These are phyloP conservation scores for Puntigrus tetrazona DNA, from an alignment of 2,113 vertebrate species.

Conservation along the genomic window DNA sequence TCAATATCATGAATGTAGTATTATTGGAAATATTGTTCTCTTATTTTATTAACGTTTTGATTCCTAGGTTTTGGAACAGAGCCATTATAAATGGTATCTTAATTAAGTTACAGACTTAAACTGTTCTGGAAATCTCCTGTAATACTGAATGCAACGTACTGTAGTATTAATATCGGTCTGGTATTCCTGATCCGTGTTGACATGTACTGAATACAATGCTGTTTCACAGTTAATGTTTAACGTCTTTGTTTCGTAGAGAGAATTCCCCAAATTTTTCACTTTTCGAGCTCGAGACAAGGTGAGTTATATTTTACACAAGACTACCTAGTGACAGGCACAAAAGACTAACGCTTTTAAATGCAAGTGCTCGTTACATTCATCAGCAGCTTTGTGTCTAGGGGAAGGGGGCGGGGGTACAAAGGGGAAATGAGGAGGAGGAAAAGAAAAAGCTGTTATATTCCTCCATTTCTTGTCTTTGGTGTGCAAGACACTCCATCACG, in stretches of 20 bases:
- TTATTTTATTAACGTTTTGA: background rate
- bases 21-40: background rate
- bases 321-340: background rate
- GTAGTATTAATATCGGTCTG: background rate
- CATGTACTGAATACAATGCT: background rate
- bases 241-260: constrained; percentile 81
- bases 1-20: background rate
- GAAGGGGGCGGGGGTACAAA: background rate
- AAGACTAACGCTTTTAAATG: constrained; percentile 15
- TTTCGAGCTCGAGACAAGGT: constrained; percentile 98
- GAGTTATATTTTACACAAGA: constrained; percentile 46
- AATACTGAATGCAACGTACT: background rate
- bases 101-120: background rate
- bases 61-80: constrained; percentile 17
- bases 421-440: background rate
- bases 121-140: background rate
- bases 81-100: background rate
- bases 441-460: constrained; percentile 24
- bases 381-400: background rate
- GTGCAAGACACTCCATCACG: constrained; percentile 66
- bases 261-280: constrained; percentile 99
- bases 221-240: background rate
- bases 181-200: background rate
- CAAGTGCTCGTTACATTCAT: background rate
- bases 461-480: constrained; percentile 30